Evolutionary conservation across 2,113 vertebrate species (phyloP).

Genomic region (Poeciliopsis turrubarensis): DNA sequence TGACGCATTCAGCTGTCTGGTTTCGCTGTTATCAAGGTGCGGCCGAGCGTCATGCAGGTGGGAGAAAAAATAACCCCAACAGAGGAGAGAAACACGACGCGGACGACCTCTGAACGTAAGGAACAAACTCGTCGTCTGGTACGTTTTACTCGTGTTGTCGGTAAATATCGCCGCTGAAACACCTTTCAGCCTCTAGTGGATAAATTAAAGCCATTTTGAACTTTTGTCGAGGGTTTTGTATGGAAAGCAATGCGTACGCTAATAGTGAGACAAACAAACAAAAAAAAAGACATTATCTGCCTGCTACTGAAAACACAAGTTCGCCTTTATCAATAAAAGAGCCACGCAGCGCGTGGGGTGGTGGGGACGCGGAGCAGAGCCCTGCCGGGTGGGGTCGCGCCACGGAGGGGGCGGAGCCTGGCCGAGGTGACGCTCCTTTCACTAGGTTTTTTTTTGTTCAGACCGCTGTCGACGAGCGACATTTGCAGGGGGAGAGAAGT

Average conservation of each 20-base stretch:
- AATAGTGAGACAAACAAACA: not conserved
- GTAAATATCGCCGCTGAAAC: not conserved
- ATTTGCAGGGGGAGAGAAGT: conserved; percentile 13
- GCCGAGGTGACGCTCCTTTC: conserved; percentile 66
- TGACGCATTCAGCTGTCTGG: conserved; percentile 65
- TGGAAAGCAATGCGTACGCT: not conserved
- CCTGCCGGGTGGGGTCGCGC: conserved; percentile 62
- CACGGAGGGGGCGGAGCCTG: conserved; percentile 57
- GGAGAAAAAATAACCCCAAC: not conserved
- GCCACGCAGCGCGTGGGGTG: too few species aligned
- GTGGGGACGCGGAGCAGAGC: not conserved
- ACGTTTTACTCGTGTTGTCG: not conserved
- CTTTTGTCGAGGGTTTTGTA: not conserved
- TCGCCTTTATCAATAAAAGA: not conserved
- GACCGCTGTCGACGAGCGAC: conserved; percentile 41
- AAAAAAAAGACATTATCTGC: too few species aligned
- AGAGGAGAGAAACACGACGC: too few species aligned
- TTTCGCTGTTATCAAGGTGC: conserved; percentile 69
- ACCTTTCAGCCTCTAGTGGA: too few species aligned
- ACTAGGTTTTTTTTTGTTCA: conserved; percentile 54
- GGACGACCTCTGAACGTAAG: not conserved
- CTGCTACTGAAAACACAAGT: not conserved
- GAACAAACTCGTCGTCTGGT: not conserved
- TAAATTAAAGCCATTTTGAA: not conserved
- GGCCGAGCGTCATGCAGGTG: conserved; percentile 56